Evolutionary conservation across 1,140 invertebrate genomes (phyloP).

Genomic region (Bradynema listronoti): DNA sequence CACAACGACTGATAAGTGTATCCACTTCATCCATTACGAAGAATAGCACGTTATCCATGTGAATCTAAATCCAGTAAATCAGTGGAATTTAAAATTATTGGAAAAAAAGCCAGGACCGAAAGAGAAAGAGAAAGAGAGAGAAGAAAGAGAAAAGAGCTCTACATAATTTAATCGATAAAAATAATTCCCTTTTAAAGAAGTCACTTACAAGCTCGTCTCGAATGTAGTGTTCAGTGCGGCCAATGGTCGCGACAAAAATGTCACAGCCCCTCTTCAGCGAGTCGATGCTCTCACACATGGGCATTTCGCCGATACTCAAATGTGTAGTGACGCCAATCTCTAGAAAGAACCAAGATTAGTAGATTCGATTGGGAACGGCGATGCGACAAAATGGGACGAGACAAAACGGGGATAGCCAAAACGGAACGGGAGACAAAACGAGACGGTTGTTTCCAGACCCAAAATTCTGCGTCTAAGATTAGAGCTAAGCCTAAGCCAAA

Average conservation of each 20-base stretch:
- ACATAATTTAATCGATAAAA: not conserved
- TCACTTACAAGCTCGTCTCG: not conserved
- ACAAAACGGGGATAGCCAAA: too few species aligned
- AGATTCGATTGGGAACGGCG: not conserved
- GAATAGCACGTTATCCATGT: not conserved
- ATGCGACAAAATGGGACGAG: too few species aligned
- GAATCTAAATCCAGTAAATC: not conserved
- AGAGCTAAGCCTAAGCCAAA: not conserved
- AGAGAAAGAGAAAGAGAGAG: not conserved
- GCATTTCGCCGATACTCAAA: not conserved
- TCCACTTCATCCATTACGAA: conserved; percentile 3
- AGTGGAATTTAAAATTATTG: not conserved
- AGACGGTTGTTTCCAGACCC: too few species aligned
- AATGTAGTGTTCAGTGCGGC: not conserved
- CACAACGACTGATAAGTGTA: not conserved
- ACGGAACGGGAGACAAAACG: too few species aligned
- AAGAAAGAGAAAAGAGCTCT: not conserved
- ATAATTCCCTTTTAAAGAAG: too few species aligned
- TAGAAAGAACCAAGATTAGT: not conserved
- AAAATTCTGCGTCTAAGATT: too few species aligned
- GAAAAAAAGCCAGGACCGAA: not conserved
- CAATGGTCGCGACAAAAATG: conserved; percentile 1
- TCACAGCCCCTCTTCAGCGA: conserved; percentile 2
- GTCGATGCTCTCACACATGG: not conserved
- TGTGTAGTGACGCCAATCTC: not conserved